A percentile compares a stretch with the other conserved stretches of the same genome.
Evolutionary conservation across 2,113 vertebrate genomes (phyloP).

Genomic region (Chiloscyllium plagiosum): DNA sequence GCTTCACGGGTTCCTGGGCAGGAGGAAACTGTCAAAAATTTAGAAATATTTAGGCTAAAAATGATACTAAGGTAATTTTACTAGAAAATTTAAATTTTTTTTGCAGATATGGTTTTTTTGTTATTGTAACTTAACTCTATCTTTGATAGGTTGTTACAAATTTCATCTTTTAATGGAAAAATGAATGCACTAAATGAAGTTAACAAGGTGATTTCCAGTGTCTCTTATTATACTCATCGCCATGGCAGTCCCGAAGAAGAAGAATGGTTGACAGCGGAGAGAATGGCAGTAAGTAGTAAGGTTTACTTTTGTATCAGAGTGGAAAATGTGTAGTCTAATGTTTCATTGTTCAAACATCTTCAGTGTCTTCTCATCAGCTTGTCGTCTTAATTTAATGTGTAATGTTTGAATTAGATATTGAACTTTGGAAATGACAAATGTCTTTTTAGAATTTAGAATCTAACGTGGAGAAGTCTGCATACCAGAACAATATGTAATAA

Average conservation of each 20-base stretch:
- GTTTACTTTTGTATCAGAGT: neutral
- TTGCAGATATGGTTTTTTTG: neutral
- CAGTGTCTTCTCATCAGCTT: neutral
- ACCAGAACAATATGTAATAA: neutral
- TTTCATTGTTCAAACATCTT: neutral
- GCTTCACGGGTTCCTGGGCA: slow-evolving; percentile 96
- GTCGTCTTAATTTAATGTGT: neutral
- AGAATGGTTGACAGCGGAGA: slow-evolving; percentile 96
- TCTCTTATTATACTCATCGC: slow-evolving; percentile 96
- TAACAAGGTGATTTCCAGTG: slow-evolving; percentile 98
- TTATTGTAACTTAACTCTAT: slow-evolving; percentile 45
- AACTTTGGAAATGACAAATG: neutral
- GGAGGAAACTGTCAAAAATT: slow-evolving; percentile 98
- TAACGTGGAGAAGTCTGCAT: neutral
- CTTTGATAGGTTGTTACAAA: slow-evolving; percentile 88
- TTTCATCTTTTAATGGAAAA: slow-evolving; percentile 99
- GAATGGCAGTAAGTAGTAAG: slow-evolving; percentile 83
- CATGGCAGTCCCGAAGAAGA: slow-evolving; percentile 95
- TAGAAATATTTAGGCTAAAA: slow-evolving; percentile 99
- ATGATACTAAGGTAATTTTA: slow-evolving; percentile 97
- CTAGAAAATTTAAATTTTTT: slow-evolving; percentile 37
- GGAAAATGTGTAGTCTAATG: neutral
- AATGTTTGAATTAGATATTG: neutral
- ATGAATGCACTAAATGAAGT: slow-evolving; percentile 99
- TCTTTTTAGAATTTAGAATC: neutral